Base-by-base conservation (phyloP, 2,888 invertebrate genomes). In the Epinotia nisella region DNA sequence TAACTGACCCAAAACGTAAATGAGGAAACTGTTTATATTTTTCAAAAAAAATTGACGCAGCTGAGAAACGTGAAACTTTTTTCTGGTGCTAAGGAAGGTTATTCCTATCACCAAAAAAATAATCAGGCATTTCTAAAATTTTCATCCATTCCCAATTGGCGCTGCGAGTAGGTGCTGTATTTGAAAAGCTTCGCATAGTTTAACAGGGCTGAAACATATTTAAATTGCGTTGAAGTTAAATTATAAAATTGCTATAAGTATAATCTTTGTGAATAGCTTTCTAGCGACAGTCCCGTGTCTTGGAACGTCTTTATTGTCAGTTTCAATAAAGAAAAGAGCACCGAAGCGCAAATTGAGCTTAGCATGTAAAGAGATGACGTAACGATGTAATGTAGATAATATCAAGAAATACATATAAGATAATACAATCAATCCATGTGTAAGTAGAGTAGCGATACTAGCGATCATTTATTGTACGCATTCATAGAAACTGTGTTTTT, bases 281-380 rank as follows among this genome's bases (percentile, higher is more conserved):
- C 51, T 59, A 51, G 21, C n/a, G n/a, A 24, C 39, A 9, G 39
- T 41, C 24, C 17, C 39, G 24, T 41, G 19, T 39, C 59, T 59
- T 41, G 39, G 75, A 78, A 76, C 77, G 74, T 76, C 77, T 76
- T 81, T 75, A 78, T 77, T 77, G 76, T 78, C 76, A 80, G 79
- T 82, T 81, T 81, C 80, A 81, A 78, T 77, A 82, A 83, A 80
- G 74, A 78, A 82, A 82, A 84, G 81, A 79, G 82, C 71, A 77
- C 78, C 81, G 80, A 80, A 81, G 79, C 75, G 76, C 76, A 76
- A 78, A 59, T 80, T 81, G 80, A 79, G 76, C 76, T 77, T 76
- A 76, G 74, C 74, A 74, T 76, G 78, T 76, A 79, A 17, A 56
- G 51, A 60, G 64, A 58, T 70, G 55, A 39, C 39, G 58, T 51